Percentiles rank a stretch among this genome's conserved stretches.
phyloP scores from a whole-genome alignment of 2,888 invertebrate species.

The Dendrolimus houi region DNA sequence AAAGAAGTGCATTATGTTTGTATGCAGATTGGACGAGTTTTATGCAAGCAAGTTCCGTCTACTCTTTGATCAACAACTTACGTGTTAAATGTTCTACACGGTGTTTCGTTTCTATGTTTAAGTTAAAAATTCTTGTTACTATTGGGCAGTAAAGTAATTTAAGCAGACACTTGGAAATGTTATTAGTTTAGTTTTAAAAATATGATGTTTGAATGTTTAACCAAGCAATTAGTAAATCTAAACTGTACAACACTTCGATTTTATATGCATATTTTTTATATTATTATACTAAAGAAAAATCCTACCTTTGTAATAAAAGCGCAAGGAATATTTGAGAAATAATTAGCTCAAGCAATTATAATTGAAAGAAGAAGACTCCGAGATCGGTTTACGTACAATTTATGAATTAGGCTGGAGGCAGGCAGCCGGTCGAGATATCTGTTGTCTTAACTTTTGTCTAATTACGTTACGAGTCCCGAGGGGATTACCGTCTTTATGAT shows the following conservation, averaged over 20 bases:
- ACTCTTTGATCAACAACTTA: not conserved
- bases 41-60: not conserved
- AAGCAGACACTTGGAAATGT: no score
- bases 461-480: slow-evolving; percentile 11
- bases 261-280: no score
- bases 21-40: not conserved
- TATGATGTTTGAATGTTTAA: no score
- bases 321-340: not conserved
- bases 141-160: no score
- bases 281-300: no score
- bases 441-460: slow-evolving; percentile 19
- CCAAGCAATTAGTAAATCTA: no score
- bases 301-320: not conserved
- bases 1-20: not conserved
- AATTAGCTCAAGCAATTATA: not conserved
- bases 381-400: not conserved
- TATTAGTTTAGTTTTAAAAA: no score
- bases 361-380: not conserved
- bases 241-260: no score
- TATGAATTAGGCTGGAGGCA: not conserved
- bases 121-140: no score
- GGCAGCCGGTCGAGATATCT: slow-evolving; percentile 12
- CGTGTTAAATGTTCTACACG: not conserved
- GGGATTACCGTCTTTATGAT: slow-evolving; percentile 1
- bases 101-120: not conserved